These are phyloP conservation scores for Drosophila recens DNA, from an alignment of 2,888 invertebrate genomes.

Conservation along the genomic window DNA sequence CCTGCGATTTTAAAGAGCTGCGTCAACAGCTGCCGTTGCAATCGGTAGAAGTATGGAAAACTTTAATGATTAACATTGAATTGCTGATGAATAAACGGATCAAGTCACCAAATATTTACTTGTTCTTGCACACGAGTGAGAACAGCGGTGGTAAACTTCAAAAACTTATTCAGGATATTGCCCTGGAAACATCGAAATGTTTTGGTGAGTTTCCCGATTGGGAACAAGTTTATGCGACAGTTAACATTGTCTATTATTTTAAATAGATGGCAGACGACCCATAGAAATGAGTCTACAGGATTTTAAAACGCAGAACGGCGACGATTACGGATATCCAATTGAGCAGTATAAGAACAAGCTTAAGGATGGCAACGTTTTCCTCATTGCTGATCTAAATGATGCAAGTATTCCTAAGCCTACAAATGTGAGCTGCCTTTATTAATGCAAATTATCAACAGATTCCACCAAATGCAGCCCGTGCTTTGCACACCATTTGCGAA, in stretches of 20 bases:
- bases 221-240: background rate
- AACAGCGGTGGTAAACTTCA: constrained; percentile 12
- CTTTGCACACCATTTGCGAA: constrained; percentile 88
- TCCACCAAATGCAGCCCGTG: constrained; percentile 82
- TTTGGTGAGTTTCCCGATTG: constrained; percentile 66
- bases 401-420: constrained; percentile 47
- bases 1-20: constrained; percentile 66
- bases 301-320: constrained; percentile 59
- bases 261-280: constrained; percentile 56
- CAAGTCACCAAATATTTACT: constrained; percentile 69
- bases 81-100: constrained; percentile 68
- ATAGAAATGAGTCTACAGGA: constrained; percentile 68
- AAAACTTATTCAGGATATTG: constrained; percentile 71
- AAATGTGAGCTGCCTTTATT: background rate
- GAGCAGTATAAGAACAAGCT: constrained; percentile 76
- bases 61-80: constrained; percentile 68
- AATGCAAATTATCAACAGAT: constrained; percentile 65
- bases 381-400: constrained; percentile 81
- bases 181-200: constrained; percentile 69
- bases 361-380: constrained; percentile 76
- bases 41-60: constrained; percentile 61
- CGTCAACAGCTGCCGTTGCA: constrained; percentile 55
- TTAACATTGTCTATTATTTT: background rate
- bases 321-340: constrained; percentile 81
- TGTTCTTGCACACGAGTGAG: constrained; percentile 70